A percentile compares a stretch with the other conserved stretches of the same genome.
These are phyloP conservation scores for Parazoanthus darwini DNA, from an alignment of 92 coral and sea anemone genomes.

Conservation along the genomic window DNA sequence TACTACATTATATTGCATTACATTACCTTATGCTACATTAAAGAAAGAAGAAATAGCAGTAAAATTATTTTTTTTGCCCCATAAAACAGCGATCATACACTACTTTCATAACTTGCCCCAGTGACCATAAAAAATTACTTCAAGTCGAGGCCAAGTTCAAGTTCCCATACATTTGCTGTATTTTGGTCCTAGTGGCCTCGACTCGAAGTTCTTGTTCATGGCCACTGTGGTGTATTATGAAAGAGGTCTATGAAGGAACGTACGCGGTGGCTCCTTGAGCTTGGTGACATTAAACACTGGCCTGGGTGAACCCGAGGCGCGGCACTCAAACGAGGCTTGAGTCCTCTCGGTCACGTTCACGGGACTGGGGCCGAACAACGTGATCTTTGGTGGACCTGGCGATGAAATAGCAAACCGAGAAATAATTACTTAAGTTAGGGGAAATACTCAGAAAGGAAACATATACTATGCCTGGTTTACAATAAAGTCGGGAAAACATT, in stretches of 20 bases:
- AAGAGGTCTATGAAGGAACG: not conserved
- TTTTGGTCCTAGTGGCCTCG: no score
- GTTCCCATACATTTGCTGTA: no score
- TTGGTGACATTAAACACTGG: slow-evolving; percentile 59
- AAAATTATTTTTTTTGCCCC: not conserved
- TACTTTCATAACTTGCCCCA: no score
- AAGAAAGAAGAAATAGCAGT: no score
- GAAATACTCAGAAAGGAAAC: no score
- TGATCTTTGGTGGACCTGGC: slow-evolving; percentile 58
- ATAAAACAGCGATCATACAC: not conserved
- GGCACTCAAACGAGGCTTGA: slow-evolving; percentile 59
- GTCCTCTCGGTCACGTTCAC: slow-evolving; percentile 56
- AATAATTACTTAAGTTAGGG: no score
- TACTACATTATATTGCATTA: not conserved
- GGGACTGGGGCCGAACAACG: slow-evolving; percentile 65
- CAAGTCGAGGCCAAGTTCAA: no score
- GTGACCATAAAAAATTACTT: no score
- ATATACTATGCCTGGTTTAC: no score
- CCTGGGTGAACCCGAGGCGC: slow-evolving; percentile 62
- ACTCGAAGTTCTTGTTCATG: no score
- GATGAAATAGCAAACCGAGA: not conserved
- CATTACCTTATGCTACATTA: not conserved
- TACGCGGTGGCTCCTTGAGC: slow-evolving; percentile 56
- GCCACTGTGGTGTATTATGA: no score
- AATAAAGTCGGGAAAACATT: no score